Conservation (phyloP, 2,797 vertebrate species). For the Pteronotus mesoamericanus region DNA sequence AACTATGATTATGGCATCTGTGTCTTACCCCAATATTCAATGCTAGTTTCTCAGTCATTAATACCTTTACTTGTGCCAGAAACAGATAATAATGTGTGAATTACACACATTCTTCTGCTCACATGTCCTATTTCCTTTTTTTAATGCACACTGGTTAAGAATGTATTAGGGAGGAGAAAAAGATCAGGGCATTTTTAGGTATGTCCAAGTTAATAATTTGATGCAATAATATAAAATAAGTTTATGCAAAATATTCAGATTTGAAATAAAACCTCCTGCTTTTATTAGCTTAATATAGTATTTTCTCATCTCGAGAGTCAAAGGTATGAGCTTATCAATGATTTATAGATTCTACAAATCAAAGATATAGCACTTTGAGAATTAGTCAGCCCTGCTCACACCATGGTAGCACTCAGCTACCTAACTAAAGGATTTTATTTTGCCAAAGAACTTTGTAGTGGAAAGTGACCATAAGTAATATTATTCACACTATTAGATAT, state of each 20-base stretch:
- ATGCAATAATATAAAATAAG: neutral
- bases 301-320: neutral
- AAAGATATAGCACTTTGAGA: neutral
- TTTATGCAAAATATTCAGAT: neutral
- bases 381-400: too few species aligned
- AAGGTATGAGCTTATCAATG: neutral
- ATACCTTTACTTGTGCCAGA: neutral
- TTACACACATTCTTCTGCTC: neutral
- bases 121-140: neutral
- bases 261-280: neutral
- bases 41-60: neutral
- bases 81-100: neutral
- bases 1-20: neutral
- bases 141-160: neutral
- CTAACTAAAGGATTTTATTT: neutral
- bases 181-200: neutral
- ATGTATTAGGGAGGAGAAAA: neutral
- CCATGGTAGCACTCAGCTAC: neutral
- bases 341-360: neutral
- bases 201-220: neutral
- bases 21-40: neutral
- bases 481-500: neutral
- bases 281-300: neutral
- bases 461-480: neutral
- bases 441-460: neutral